Conservation (phyloP, 2,113 vertebrate genomes). For the Pongo abelii region DNA sequence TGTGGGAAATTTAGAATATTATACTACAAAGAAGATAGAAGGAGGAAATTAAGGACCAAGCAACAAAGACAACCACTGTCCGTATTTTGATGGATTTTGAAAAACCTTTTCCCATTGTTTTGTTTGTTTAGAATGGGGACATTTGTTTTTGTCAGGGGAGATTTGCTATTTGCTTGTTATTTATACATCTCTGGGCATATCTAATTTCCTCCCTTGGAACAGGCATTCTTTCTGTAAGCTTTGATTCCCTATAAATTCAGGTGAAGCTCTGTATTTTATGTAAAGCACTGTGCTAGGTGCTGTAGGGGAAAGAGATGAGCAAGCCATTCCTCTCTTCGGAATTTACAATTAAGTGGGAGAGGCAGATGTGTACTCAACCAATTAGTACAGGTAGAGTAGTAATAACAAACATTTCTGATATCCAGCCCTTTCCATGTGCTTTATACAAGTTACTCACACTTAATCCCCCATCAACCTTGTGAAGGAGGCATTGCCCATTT, state of each 20-base stretch:
- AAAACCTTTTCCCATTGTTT: not conserved
- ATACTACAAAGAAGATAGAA: not conserved
- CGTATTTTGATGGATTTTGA: slow-evolving; percentile 4
- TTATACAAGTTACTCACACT: not conserved
- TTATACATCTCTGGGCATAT: not conserved
- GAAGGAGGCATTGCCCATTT: not conserved
- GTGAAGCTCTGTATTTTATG: not conserved
- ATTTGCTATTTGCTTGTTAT: not conserved
- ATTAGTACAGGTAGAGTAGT: not conserved
- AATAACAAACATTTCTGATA: not conserved
- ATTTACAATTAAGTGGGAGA: not conserved
- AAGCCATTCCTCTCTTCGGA: not conserved
- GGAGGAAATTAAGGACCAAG: not conserved
- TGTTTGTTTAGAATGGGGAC: not conserved
- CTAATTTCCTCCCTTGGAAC: not conserved
- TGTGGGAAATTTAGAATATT: slow-evolving; percentile 7
- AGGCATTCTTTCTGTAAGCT: not conserved
- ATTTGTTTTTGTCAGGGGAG: slow-evolving; percentile 6
- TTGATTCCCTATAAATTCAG: slow-evolving; percentile 25
- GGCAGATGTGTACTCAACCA: not conserved
- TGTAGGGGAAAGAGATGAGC: not conserved
- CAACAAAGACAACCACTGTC: not conserved
- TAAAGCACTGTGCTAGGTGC: not conserved
- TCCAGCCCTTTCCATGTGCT: not conserved
- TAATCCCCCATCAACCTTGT: not conserved